Evolutionary conservation across 2,113 vertebrate species (phyloP).

Genomic region (Hylia prasina): DNA sequence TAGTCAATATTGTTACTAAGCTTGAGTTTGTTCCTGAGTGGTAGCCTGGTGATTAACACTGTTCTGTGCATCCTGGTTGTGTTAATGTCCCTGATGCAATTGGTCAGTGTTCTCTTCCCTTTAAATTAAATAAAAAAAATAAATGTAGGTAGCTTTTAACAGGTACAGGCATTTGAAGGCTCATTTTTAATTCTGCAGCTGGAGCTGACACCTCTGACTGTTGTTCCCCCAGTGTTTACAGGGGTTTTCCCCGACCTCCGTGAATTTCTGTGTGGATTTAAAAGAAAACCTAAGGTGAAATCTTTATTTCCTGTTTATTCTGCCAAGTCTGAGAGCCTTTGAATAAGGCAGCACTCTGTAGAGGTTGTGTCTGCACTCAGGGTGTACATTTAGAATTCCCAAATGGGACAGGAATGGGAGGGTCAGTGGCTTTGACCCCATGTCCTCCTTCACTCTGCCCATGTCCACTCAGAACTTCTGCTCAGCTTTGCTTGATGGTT

Average conservation of each 20-base stretch:
- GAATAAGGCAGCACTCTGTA: not conserved
- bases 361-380: not conserved
- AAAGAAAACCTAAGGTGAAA: not conserved
- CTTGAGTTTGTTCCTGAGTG: not conserved
- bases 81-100: not conserved
- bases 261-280: not conserved
- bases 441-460: not conserved
- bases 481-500: not conserved
- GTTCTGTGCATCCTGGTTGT: not conserved
- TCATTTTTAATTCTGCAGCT: not conserved
- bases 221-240: not conserved
- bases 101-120: not conserved
- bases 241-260: not conserved
- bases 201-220: not conserved
- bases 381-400: not conserved
- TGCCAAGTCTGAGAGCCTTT: not conserved
- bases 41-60: not conserved
- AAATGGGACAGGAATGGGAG: not conserved
- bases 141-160: not conserved
- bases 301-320: not conserved
- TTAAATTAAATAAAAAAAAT: fast-evolving
- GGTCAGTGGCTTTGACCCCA: not conserved
- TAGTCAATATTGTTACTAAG: not conserved
- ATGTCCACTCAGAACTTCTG: not conserved
- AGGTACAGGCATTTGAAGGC: not conserved